Evolutionary conservation across 2,888 invertebrate genomes (phyloP).

Genomic region (Girardia tigrina): DNA sequence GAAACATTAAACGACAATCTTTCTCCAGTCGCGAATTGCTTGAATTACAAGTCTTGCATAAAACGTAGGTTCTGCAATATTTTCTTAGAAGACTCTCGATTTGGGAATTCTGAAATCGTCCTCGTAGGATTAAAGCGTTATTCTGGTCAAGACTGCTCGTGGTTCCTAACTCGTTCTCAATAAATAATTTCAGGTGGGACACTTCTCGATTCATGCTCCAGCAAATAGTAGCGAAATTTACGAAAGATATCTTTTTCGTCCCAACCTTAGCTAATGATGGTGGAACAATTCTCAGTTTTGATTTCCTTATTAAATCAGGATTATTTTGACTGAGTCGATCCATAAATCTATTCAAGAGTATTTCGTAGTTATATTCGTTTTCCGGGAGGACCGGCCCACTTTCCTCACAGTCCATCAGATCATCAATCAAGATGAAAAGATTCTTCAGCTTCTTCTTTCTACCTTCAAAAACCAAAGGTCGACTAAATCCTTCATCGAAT

Average conservation of each 20-base stretch:
- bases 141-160: slow-evolving; percentile 97
- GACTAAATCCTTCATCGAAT: no score
- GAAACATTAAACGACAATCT: slow-evolving; percentile 92
- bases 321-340: slow-evolving; percentile 97
- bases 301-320: slow-evolving; percentile 96
- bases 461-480: no score
- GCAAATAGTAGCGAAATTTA: slow-evolving; percentile 82
- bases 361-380: no score
- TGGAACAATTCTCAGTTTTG: slow-evolving; percentile 95
- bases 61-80: slow-evolving; percentile 70
- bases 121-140: slow-evolving; percentile 92
- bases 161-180: slow-evolving; percentile 85
- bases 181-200: slow-evolving; percentile 90
- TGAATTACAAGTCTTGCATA: slow-evolving; percentile 96
- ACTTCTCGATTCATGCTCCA: slow-evolving; percentile 67
- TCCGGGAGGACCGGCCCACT: no score
- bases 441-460: no score
- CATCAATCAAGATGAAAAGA: no score
- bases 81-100: background rate
- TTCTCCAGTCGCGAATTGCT: slow-evolving; percentile 96
- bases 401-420: no score
- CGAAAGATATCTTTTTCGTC: slow-evolving; percentile 96
- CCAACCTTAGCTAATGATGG: slow-evolving; percentile 69
- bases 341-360: no score
- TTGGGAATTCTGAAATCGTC: slow-evolving; percentile 98